Conservation (phyloP, 2,797 vertebrate species). For the Esox lucius region DNA sequence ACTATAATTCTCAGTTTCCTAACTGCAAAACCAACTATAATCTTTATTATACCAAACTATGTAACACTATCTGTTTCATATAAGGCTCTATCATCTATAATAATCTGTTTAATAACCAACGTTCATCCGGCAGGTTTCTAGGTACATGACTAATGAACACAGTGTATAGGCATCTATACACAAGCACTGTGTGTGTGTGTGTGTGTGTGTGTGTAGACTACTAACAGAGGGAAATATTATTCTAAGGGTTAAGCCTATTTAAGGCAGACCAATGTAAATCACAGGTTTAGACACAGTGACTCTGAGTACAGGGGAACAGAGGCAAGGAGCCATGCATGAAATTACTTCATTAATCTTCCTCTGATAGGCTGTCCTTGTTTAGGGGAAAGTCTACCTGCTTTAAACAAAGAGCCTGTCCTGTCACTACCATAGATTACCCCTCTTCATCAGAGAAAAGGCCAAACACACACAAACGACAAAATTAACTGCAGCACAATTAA, state of each 20-base stretch:
- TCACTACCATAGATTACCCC: slow-evolving; percentile 65
- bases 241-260: slow-evolving; percentile 73
- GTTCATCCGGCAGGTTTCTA: neutral
- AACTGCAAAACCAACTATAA: too few relatives aligned
- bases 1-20: too few relatives aligned
- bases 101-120: neutral
- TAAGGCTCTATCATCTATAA: too few relatives aligned
- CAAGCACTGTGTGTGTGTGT: neutral
- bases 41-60: too few relatives aligned
- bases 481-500: slow-evolving; percentile 42
- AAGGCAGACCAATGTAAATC: slow-evolving; percentile 74
- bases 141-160: neutral
- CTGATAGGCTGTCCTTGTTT: slow-evolving; percentile 77
- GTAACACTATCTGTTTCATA: too few relatives aligned
- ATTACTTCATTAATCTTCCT: slow-evolving; percentile 86
- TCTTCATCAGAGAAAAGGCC: slow-evolving; percentile 65
- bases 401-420: slow-evolving; percentile 75
- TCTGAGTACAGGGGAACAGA: slow-evolving; percentile 54
- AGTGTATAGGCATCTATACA: neutral
- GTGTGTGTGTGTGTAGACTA: slow-evolving; percentile 3
- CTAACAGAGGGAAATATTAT: slow-evolving; percentile 71
- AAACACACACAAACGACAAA: slow-evolving; percentile 42
- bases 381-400: slow-evolving; percentile 73
- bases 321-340: slow-evolving; percentile 83
- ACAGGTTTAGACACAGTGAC: slow-evolving; percentile 66